Conservation (phyloP, 2,888 invertebrate species). For the Panopea generosa region DNA sequence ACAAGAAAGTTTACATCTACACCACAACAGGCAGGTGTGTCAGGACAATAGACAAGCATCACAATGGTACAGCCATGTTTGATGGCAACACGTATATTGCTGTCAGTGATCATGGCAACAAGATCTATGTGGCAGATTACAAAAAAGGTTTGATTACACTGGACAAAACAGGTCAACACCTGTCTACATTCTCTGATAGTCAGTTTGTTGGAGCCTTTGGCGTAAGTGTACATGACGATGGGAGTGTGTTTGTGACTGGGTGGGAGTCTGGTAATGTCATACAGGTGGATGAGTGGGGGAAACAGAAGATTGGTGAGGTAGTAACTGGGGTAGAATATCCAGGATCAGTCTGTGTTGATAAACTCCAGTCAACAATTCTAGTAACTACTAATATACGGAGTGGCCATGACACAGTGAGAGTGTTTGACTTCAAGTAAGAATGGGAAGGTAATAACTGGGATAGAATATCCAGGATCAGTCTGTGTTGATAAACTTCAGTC, state of each 20-base stretch:
- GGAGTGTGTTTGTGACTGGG: constrained; percentile 11
- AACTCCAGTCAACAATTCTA: too few species aligned
- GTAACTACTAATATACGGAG: too few species aligned
- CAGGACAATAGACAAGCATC: background rate
- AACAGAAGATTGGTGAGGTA: constrained; percentile 4
- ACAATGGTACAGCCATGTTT: background rate
- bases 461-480: too few species aligned
- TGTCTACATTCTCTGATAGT: constrained; percentile 4
- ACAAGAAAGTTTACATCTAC: constrained; percentile 8
- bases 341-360: too few species aligned
- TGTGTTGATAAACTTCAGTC: too few species aligned
- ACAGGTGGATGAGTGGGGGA: constrained; percentile 13
- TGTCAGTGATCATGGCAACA: background rate
- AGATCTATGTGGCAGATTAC: background rate
- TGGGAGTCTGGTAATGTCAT: background rate
- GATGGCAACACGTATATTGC: background rate
- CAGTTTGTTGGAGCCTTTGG: background rate
- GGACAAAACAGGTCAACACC: constrained; percentile 10
- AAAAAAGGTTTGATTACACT: background rate
- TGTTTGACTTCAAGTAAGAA: too few species aligned
- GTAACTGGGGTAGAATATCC: too few species aligned
- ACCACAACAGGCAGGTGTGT: constrained; percentile 1
- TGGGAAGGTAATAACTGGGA: too few species aligned
- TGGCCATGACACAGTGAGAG: too few species aligned
- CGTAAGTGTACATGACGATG: constrained; percentile 4